phyloP scores from a whole-genome alignment of 2,888 invertebrate species.

The Eupithecia subumbrata region DNA sequence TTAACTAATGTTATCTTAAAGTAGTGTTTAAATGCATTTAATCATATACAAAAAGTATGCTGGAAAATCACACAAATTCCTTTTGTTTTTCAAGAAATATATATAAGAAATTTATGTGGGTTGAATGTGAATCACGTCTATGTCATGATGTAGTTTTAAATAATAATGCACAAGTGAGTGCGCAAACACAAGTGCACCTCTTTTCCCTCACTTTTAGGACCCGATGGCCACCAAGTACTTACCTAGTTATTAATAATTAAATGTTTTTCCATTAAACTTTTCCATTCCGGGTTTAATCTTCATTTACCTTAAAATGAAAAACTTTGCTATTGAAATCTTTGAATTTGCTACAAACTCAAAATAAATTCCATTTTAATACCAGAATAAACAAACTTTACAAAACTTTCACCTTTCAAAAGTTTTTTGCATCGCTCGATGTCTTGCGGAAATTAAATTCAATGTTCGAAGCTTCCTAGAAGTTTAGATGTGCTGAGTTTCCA shows the following conservation, averaged over 20 bases:
- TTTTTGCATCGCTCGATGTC: slow-evolving; percentile 26
- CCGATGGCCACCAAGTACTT: too few species aligned
- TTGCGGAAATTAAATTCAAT: slow-evolving; percentile 32
- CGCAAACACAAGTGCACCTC: background rate
- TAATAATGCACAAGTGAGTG: background rate
- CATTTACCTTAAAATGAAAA: background rate
- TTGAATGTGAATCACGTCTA: too few species aligned
- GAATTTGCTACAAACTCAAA: slow-evolving; percentile 11
- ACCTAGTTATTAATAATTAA: background rate
- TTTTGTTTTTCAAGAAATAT: too few species aligned
- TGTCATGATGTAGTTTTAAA: background rate
- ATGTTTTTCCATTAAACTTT: slow-evolving; percentile 5
- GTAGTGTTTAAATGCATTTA: too few species aligned
- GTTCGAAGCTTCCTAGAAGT: slow-evolving; percentile 21
- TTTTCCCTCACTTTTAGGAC: background rate
- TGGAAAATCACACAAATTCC: too few species aligned
- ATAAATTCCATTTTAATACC: slow-evolving; percentile 13
- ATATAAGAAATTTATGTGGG: too few species aligned
- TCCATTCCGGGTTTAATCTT: background rate
- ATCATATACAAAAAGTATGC: too few species aligned
- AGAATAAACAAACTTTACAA: slow-evolving; percentile 22
- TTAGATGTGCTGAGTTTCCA: slow-evolving; percentile 21
- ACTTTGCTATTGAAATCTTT: background rate
- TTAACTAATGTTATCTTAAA: background rate
- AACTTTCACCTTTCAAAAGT: slow-evolving; percentile 15